Conservation (phyloP, 1,140 invertebrate genomes). For the Dinoponera quadriceps region DNA sequence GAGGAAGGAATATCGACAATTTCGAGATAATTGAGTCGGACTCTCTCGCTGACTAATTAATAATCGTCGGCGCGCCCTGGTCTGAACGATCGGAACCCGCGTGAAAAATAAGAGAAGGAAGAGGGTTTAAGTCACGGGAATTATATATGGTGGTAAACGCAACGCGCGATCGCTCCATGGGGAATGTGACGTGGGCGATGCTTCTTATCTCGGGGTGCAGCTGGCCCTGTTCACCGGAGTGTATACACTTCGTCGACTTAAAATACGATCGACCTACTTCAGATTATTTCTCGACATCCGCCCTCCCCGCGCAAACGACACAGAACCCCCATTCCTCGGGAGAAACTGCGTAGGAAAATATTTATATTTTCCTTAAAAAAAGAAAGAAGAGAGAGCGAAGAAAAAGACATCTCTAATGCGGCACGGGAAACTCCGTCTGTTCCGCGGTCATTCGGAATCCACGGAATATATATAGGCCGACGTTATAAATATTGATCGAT, state of each 20-base stretch:
- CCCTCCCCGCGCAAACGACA: slow-evolving; percentile 6
- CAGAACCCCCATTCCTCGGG: neutral
- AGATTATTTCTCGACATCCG: slow-evolving; percentile 66
- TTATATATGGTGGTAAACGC: slow-evolving; percentile 35
- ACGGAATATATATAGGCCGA: too few relatives aligned
- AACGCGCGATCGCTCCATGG: slow-evolving; percentile 2
- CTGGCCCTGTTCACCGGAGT: slow-evolving; percentile 74
- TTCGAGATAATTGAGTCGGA: neutral
- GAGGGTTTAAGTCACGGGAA: neutral
- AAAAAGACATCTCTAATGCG: too few relatives aligned
- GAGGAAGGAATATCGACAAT: neutral
- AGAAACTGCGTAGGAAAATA: slow-evolving; percentile 14
- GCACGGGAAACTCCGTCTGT: too few relatives aligned
- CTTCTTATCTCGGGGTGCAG: slow-evolving; percentile 79
- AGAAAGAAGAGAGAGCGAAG: too few relatives aligned
- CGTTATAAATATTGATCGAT: too few relatives aligned
- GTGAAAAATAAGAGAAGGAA: neutral
- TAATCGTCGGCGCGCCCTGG: neutral
- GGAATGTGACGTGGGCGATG: slow-evolving; percentile 47
- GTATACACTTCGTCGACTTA: slow-evolving; percentile 71
- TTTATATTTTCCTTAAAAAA: neutral
- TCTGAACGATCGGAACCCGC: slow-evolving; percentile 17
- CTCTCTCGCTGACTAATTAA: slow-evolving; percentile 17
- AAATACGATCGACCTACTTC: slow-evolving; percentile 73
- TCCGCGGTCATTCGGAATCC: too few relatives aligned